phyloP scores from a whole-genome alignment of 2,888 invertebrate genomes.

The Dynastes grantii region DNA sequence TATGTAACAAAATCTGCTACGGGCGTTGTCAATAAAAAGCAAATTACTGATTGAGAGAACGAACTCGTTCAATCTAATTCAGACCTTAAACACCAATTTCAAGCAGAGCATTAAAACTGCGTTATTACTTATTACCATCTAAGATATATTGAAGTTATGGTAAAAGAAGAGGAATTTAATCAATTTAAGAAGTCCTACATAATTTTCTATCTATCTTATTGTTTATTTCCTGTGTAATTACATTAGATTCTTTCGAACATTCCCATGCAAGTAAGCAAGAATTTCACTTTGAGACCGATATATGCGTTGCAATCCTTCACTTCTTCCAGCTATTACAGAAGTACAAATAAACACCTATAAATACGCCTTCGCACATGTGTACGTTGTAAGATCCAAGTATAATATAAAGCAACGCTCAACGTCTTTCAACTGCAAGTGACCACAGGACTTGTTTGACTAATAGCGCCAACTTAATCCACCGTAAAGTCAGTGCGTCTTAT shows the following conservation, averaged over 20 bases:
- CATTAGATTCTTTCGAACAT: neutral
- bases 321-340: neutral
- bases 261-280: neutral
- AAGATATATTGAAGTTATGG: constrained; percentile 8
- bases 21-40: neutral
- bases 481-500: constrained; percentile 50
- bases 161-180: neutral
- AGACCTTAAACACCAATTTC: neutral
- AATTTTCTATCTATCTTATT: neutral
- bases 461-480: constrained; percentile 50
- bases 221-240: neutral
- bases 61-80: neutral
- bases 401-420: constrained; percentile 39
- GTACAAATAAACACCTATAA: constrained; percentile 25
- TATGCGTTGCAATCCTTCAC: neutral
- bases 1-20: neutral
- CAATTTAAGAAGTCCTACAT: constrained; percentile 4
- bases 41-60: neutral
- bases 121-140: neutral
- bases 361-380: constrained; percentile 30
- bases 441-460: constrained; percentile 46
- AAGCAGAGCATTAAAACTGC: neutral
- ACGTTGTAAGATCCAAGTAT: constrained; percentile 25
- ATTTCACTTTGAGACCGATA: neutral
- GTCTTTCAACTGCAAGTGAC: constrained; percentile 42